Percentiles rank a stretch among this genome's conserved stretches.
phyloP scores from a whole-genome alignment of 2,797 vertebrate species.

The Scyliorhinus canicula region DNA sequence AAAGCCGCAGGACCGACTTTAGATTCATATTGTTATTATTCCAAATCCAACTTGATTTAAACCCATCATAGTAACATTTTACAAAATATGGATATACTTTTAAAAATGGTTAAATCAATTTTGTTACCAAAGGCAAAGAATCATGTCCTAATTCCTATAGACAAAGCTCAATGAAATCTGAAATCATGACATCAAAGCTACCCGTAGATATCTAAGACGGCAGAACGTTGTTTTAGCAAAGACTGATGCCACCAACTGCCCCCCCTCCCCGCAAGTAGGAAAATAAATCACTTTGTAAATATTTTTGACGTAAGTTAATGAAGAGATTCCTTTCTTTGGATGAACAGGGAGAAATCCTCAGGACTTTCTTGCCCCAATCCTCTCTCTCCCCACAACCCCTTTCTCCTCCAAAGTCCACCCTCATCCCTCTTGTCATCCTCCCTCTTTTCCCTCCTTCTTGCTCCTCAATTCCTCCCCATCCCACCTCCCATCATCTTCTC shows the following conservation, averaged over 20 bases:
- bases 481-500: background rate
- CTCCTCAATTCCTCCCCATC: no score
- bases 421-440: no score
- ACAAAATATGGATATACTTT: background rate
- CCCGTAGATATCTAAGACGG: background rate
- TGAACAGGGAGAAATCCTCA: no score
- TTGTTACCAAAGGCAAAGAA: background rate
- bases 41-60: background rate
- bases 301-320: no score
- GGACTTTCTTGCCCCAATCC: no score
- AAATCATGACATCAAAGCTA: background rate
- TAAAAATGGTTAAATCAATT: background rate
- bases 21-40: background rate
- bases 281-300: background rate
- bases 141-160: background rate
- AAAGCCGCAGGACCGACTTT: background rate
- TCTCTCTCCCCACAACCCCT: background rate
- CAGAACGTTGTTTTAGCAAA: background rate
- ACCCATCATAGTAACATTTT: background rate
- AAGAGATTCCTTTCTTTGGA: no score
- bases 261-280: no score
- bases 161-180: background rate
- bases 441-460: background rate
- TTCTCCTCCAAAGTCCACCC: no score
- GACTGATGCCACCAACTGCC: background rate